Base-by-base conservation (phyloP, 53 echinoderm and acorn worm species). In the Arbacia lixula region DNA sequence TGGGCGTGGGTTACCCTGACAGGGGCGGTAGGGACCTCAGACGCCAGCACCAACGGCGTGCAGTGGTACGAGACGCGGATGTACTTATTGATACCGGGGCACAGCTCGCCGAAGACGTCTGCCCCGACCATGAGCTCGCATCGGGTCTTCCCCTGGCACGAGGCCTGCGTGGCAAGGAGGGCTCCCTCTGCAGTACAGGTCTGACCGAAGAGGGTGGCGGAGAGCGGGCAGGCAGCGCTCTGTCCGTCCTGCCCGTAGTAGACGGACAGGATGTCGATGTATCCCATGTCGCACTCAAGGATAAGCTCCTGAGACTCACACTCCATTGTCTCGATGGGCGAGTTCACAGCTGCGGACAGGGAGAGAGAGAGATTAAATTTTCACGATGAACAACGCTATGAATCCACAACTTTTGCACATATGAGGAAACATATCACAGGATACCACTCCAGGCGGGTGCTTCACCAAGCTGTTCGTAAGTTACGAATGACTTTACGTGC, bases 191-290 rank as follows among this genome's bases (percentile, higher is more conserved):
- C 76, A 34, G 84, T 38, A 58, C 76, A 37, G 0, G 56, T 57
- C 22, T 58, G 46, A 3, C 38, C 60, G 36, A 26, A 5, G 34
- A 54, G 25, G 34, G 36, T 53, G 1, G 19, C 37, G 4, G 34
- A 21, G 3, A 43, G 2, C 0, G 16, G 27, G 73, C 89, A 89
- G 12, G 12, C 36, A 33, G 5, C 10, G 46, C 53, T 63, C 0
- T 43, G 81, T n/a, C 76, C 66, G 28, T 20, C 34, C 27, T 81
- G 75, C 34, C 89, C 89, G 26, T 73, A 89, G 34, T 19, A 52
- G 32, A 58, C 84, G n/a, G 60, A 42, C 19, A 89, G 34, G 54
- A 89, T 37, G 56, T 84, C 68, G 22, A 84, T 73, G 66, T 40
- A 5, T 16, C 83, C 72, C 33, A 46, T 67, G 31, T 89, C 72